Conservation (phyloP, 2,888 invertebrate species). For the Zaprionus lineosus region DNA sequence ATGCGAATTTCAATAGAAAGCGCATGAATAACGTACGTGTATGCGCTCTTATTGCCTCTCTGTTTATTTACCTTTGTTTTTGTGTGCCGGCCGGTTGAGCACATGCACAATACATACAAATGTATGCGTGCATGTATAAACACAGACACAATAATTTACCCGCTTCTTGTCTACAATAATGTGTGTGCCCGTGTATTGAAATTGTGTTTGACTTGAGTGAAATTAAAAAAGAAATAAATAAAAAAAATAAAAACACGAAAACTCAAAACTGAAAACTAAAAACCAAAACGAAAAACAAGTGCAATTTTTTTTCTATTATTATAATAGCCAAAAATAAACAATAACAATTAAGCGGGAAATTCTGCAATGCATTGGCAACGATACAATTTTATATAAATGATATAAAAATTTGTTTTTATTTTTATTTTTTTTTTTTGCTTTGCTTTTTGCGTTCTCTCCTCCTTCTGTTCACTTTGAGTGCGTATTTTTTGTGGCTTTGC, state of each 20-base stretch:
- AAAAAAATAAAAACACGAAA: neutral
- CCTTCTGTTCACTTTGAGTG: neutral
- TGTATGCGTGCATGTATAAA: neutral
- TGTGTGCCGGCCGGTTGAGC: constrained; percentile 39
- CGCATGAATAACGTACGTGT: constrained; percentile 28
- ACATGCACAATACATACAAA: constrained; percentile 5
- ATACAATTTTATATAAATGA: too few species aligned
- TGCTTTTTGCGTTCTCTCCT: neutral
- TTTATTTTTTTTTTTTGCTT: constrained; percentile 23
- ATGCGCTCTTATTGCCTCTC: constrained; percentile 19
- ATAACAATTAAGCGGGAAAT: constrained; percentile 25
- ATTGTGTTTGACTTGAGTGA: constrained; percentile 34
- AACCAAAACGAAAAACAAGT: too few species aligned
- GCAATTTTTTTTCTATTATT: constrained; percentile 18
- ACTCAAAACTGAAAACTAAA: too few species aligned
- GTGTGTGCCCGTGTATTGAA: neutral
- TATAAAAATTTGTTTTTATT: too few species aligned
- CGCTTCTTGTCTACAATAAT: neutral
- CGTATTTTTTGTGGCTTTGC: neutral
- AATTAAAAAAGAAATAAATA: constrained; percentile 28
- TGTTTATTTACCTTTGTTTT: constrained; percentile 55
- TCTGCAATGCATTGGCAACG: constrained; percentile 7
- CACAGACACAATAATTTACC: neutral
- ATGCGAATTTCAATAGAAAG: constrained; percentile 34
- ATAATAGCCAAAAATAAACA: constrained; percentile 28